Evolutionary conservation across 2,797 vertebrate species (phyloP).

Genomic region (Pipistrellus pipistrellus): DNA sequence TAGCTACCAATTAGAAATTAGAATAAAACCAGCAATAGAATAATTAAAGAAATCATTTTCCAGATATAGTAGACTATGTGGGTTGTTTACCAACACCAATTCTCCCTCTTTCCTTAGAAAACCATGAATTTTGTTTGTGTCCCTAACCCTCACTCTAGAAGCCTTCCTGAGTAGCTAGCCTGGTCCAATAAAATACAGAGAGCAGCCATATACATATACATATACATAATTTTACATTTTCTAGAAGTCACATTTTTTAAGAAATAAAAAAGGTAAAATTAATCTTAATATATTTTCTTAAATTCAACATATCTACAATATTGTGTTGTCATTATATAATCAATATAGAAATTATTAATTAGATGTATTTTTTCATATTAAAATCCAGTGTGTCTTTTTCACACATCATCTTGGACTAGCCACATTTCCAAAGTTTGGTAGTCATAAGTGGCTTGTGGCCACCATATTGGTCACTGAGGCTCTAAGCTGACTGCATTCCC

Average conservation of each 20-base stretch:
- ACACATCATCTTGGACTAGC: not conserved
- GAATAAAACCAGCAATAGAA: constrained; percentile 17
- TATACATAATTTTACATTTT: not conserved
- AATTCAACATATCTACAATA: not conserved
- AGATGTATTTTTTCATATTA: not conserved
- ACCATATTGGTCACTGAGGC: not conserved
- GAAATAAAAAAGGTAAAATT: not conserved
- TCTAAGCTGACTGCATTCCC: not conserved
- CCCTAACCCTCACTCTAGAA: not conserved
- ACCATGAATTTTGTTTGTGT: not conserved
- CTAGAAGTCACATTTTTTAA: not conserved
- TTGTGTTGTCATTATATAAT: not conserved
- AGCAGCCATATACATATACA: not conserved
- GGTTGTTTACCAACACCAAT: not conserved
- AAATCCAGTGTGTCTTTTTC: not conserved
- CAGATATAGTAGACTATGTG: not conserved
- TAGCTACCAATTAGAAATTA: not conserved
- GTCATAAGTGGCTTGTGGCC: not conserved
- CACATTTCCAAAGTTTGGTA: not conserved
- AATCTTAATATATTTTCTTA: constrained; percentile 1
- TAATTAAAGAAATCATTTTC: constrained; percentile 9
- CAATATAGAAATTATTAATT: not conserved
- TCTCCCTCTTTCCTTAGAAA: constrained; percentile 36
- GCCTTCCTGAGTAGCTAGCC: not conserved
- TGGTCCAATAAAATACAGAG: not conserved